Percentiles rank a stretch among this genome's conserved stretches.
Evolutionary conservation across 2,113 vertebrate species (phyloP).

Genomic region (Passer domesticus): DNA sequence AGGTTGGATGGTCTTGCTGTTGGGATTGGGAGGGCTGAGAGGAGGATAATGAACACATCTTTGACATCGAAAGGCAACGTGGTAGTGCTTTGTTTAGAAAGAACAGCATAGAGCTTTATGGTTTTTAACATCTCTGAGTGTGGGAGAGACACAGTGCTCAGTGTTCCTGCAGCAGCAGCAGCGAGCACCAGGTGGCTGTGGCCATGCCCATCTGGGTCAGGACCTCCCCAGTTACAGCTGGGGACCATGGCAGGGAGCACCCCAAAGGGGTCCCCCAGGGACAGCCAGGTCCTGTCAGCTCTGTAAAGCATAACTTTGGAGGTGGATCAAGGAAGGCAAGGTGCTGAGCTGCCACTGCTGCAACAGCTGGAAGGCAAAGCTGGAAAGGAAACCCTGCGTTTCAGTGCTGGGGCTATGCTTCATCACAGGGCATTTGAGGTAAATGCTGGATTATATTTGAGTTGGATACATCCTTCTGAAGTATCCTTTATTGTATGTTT

Average conservation of each 20-base stretch:
- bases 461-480: not conserved
- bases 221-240: not conserved
- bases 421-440: not conserved
- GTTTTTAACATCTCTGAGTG: not conserved
- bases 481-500: not conserved
- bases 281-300: accelerated
- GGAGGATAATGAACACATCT: accelerated
- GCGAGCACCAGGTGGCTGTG: too few relatives aligned
- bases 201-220: accelerated
- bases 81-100: not conserved
- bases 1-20: not conserved
- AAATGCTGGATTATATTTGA: not conserved
- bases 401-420: not conserved
- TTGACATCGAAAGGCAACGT: not conserved
- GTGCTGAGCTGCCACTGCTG: not conserved
- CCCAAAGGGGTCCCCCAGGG: not conserved
- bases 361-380: not conserved
- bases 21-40: not conserved
- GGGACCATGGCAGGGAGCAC: not conserved
- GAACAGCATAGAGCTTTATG: not conserved
- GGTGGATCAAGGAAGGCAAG: not conserved
- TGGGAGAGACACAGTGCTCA: not conserved
- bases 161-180: not conserved
- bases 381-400: not conserved
- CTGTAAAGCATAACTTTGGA: not conserved